These are phyloP conservation scores for Diabrotica balteata DNA, from an alignment of 2,888 invertebrate species.

Conservation along the genomic window DNA sequence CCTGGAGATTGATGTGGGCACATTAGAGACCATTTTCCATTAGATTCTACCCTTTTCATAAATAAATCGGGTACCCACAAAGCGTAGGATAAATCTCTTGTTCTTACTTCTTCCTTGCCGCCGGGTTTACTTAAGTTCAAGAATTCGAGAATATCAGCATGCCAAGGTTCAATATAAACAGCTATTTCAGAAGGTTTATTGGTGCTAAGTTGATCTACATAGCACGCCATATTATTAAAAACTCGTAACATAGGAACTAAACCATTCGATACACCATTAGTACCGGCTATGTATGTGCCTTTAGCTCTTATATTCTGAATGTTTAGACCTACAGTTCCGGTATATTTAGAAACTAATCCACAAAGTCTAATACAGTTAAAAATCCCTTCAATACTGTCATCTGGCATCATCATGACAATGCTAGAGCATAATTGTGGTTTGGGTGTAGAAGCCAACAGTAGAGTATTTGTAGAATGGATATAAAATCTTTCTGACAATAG, in stretches of 20 bases:
- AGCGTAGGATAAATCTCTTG: conserved; percentile 95
- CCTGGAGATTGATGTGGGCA: conserved; percentile 95
- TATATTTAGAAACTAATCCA: conserved; percentile 94
- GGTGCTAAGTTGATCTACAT: conserved; percentile 97
- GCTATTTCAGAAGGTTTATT: conserved; percentile 98
- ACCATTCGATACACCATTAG: conserved; percentile 95
- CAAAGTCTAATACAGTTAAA: conserved; percentile 91
- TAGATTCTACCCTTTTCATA: conserved; percentile 89
- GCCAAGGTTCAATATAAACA: conserved; percentile 98
- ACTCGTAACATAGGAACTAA: conserved; percentile 95
- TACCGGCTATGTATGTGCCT: conserved; percentile 88
- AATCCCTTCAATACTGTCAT: conserved; percentile 95
- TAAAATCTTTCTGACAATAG: conserved; percentile 93
- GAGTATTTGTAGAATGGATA: conserved; percentile 96
- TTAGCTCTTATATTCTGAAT: conserved; percentile 94
- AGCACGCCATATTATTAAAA: conserved; percentile 93
- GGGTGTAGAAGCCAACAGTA: conserved; percentile 93
- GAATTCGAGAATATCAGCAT: conserved; percentile 95
- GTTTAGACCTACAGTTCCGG: conserved; percentile 96
- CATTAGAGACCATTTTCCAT: conserved; percentile 94
- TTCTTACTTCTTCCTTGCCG: conserved; percentile 92
- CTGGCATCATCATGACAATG: conserved; percentile 91
- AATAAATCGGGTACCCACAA: conserved; percentile 98
- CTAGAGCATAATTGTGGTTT: conserved; percentile 94
- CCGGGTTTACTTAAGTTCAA: conserved; percentile 87